A percentile compares a stretch with the other conserved stretches of the same genome.
phyloP scores from a whole-genome alignment of 2,888 invertebrate species.

The Rhagonycha lutea region DNA sequence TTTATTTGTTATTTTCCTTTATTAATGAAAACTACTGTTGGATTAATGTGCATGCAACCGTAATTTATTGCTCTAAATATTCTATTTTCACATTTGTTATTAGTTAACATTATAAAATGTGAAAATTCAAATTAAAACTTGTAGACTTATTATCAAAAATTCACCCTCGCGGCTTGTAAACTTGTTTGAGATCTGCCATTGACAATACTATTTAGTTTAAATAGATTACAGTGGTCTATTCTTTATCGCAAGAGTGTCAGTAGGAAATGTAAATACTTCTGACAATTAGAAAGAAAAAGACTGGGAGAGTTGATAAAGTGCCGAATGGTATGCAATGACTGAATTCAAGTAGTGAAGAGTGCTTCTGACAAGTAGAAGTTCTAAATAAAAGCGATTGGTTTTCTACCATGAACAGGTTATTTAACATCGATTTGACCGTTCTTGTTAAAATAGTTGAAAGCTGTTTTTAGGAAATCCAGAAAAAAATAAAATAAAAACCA shows the following conservation, averaged over 20 bases:
- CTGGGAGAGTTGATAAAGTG: constrained; percentile 14
- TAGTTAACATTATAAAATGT: background rate
- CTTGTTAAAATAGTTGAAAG: constrained; percentile 16
- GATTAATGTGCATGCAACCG: background rate
- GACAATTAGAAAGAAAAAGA: constrained; percentile 17
- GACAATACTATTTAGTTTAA: constrained; percentile 18
- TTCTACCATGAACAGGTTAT: constrained; percentile 22
- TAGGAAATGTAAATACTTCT: constrained; percentile 10
- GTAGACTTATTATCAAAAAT: background rate
- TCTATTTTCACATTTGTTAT: background rate
- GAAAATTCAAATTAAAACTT: background rate
- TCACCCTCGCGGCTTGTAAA: background rate
- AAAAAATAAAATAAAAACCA: constrained; percentile 17
- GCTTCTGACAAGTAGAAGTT: constrained; percentile 16
- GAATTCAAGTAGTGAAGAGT: constrained; percentile 12
- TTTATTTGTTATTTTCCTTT: background rate
- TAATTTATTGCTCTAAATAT: too few relatives aligned
- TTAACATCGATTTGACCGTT: constrained; percentile 19
- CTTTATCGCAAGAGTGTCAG: constrained; percentile 10
- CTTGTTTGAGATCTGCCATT: constrained; percentile 11
- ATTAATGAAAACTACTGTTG: background rate
- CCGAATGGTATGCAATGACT: constrained; percentile 17
- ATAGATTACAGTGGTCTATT: constrained; percentile 9
- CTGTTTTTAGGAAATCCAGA: constrained; percentile 14
- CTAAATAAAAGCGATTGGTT: constrained; percentile 26